Evolutionary conservation across 2,797 vertebrate genomes (phyloP).

Genomic region (Danionella dracula): DNA sequence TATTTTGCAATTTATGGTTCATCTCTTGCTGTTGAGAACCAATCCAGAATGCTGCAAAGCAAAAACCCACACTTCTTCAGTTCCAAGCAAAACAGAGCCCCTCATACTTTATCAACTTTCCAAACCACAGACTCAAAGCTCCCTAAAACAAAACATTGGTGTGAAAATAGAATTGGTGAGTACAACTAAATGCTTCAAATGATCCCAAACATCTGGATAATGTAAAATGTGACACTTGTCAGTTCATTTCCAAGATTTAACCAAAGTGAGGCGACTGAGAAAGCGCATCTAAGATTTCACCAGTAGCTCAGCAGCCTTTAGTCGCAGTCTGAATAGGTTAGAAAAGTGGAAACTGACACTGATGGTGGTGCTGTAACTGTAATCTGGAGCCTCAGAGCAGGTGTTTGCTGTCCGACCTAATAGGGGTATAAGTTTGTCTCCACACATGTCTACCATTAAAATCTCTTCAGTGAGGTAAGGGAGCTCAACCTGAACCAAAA

Average conservation of each 20-base stretch:
- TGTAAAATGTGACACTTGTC: slow-evolving; percentile 10
- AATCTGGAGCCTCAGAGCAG: slow-evolving; percentile 35
- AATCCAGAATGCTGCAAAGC: slow-evolving; percentile 17
- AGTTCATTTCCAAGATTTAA: not conserved
- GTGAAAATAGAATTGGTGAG: not conserved
- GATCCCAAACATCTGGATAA: not conserved
- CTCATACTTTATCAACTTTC: slow-evolving; percentile 35
- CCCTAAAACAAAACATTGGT: slow-evolving; percentile 22
- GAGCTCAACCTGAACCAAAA: slow-evolving; percentile 46
- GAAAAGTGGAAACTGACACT: no score
- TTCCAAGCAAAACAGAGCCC: not conserved
- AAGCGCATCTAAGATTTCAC: not conserved
- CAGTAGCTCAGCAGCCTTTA: not conserved
- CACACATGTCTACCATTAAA: slow-evolving; percentile 30
- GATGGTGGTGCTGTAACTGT: not conserved
- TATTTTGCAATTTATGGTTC: slow-evolving; percentile 21
- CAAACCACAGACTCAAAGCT: slow-evolving; percentile 33
- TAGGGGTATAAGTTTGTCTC: slow-evolving; percentile 31
- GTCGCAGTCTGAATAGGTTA: no score
- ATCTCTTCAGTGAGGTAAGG: slow-evolving; percentile 36
- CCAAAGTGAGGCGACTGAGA: not conserved
- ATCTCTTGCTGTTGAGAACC: not conserved
- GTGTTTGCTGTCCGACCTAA: slow-evolving; percentile 39
- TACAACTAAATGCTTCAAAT: not conserved
- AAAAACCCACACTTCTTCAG: slow-evolving; percentile 26